phyloP scores from a whole-genome alignment of 2,888 invertebrate genomes.

The Chamaedrilus cognettii region DNA sequence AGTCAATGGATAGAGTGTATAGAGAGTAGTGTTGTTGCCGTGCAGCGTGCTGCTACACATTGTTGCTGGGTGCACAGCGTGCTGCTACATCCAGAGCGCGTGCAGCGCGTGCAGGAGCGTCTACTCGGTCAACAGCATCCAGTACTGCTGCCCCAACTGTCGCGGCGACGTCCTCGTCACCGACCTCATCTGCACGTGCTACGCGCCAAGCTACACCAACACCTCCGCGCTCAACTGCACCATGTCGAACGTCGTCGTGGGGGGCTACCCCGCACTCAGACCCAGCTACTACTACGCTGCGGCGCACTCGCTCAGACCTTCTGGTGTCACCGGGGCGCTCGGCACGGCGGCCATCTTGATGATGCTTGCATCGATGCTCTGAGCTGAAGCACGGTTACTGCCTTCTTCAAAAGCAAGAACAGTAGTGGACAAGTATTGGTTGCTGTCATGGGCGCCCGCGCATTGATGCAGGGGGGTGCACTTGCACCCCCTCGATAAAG shows the following conservation, averaged over 20 bases:
- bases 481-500: too few species aligned
- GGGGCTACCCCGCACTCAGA: conserved; percentile 19
- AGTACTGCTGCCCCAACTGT: conserved; percentile 24
- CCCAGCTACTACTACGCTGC: conserved; percentile 21
- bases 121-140: conserved; percentile 22
- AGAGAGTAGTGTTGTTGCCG: not conserved
- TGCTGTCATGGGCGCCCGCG: too few species aligned
- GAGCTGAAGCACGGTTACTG: too few species aligned
- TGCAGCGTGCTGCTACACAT: not conserved
- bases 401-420: too few species aligned
- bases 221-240: conserved; percentile 16
- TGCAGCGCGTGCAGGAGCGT: conserved; percentile 19
- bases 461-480: too few species aligned
- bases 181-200: conserved; percentile 23
- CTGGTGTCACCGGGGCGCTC: too few species aligned
- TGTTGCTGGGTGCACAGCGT: conserved; percentile 19
- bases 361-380: too few species aligned
- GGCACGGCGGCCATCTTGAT: too few species aligned
- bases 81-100: conserved; percentile 22
- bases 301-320: not conserved
- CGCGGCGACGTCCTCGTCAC: conserved; percentile 17
- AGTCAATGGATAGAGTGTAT: too few species aligned
- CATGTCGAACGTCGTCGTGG: conserved; percentile 19
- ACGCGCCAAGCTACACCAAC: conserved; percentile 1
- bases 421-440: too few species aligned